Conservation (phyloP, 37 sponge, comb jelly and placozoan genomes). For the Spongia lamella region DNA sequence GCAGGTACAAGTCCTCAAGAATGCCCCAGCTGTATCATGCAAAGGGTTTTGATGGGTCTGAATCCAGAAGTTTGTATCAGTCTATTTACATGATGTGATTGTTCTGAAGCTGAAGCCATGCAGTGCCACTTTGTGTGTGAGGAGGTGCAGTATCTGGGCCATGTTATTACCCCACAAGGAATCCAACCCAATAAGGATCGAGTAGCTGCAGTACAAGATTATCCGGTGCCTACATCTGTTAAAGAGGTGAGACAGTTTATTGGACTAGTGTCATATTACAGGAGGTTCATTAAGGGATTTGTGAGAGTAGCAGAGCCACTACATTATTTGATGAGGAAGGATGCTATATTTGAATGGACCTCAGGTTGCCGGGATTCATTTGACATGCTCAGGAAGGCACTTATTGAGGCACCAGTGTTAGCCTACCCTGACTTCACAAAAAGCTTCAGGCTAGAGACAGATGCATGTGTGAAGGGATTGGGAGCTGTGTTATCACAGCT, state of each 20-base stretch:
- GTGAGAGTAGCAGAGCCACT: background rate
- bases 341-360: background rate
- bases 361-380: conserved; percentile 8
- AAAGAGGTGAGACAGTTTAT: conserved; percentile 1
- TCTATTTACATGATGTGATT: background rate
- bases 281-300: background rate
- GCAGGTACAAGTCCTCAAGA: too few species aligned
- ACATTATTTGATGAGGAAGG: too few species aligned
- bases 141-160: too few species aligned
- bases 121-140: background rate
- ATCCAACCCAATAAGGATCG: background rate
- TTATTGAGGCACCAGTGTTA: conserved; percentile 30
- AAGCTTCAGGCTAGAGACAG: conserved; percentile 53
- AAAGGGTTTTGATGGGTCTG: too few species aligned
- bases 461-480: conserved; percentile 43
- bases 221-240: background rate
- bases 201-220: background rate
- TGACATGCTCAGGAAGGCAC: conserved; percentile 6
- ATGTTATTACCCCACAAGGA: too few species aligned
- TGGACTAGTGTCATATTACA: background rate
- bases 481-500: conserved; percentile 54
- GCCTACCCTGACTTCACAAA: conserved; percentile 29
- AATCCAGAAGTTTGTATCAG: too few species aligned
- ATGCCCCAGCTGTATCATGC: too few species aligned
- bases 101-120: background rate